A percentile compares a stretch with the other conserved stretches of the same genome.
phyloP scores from a whole-genome alignment of 2,888 invertebrate genomes.

The Clistopyga incitator region DNA sequence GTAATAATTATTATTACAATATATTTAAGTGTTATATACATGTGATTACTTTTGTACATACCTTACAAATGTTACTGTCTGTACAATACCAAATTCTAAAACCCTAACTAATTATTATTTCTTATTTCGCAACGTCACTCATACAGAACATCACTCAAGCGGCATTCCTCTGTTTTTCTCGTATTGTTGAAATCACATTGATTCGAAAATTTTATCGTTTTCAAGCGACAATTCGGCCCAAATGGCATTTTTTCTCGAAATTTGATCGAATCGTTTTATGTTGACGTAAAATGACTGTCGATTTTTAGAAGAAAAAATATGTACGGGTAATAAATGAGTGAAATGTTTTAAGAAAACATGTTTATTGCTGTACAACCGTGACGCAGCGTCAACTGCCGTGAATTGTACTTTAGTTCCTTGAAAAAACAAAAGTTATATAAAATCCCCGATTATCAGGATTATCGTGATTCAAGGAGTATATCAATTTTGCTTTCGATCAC shows the following conservation, averaged over 20 bases:
- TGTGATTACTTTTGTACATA: constrained; percentile 81
- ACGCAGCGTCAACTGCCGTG: constrained; percentile 58
- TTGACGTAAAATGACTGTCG: constrained; percentile 2
- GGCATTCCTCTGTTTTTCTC: constrained; percentile 33
- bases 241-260: constrained; percentile 2
- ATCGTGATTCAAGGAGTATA: constrained; percentile 5
- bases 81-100: constrained; percentile 78
- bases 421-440: constrained; percentile 72
- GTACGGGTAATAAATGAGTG: constrained; percentile 69
- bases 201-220: constrained; percentile 1
- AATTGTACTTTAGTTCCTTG: constrained; percentile 57
- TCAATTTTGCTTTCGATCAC: constrained; percentile 5
- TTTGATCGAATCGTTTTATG: not conserved
- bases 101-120: constrained; percentile 55
- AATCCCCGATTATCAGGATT: constrained; percentile 46
- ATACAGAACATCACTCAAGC: constrained; percentile 18
- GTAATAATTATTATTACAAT: constrained; percentile 75
- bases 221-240: not conserved
- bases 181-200: constrained; percentile 21
- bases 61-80: constrained; percentile 78
- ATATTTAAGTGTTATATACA: constrained; percentile 79
- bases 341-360: constrained; percentile 65
- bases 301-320: constrained; percentile 24
- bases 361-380: constrained; percentile 77
- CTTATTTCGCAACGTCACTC: constrained; percentile 29